A percentile compares a stretch with the other conserved stretches of the same genome.
Evolutionary conservation across 2,797 vertebrate genomes (phyloP).

Genomic region (Sebastes vulpes): DNA sequence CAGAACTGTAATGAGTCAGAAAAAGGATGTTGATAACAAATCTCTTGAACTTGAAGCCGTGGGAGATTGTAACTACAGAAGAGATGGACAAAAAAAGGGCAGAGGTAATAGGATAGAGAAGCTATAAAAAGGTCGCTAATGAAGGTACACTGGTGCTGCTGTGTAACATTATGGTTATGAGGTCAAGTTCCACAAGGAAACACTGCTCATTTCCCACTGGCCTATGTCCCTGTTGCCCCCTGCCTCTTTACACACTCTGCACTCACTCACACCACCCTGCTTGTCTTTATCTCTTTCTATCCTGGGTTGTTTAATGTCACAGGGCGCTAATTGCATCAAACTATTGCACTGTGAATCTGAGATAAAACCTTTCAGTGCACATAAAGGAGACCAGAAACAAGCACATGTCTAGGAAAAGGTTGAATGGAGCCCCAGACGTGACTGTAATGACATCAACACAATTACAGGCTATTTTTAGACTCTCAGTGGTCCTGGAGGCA

Average conservation of each 20-base stretch:
- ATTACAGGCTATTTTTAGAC: conserved; percentile 54
- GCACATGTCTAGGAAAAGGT: conserved; percentile 20
- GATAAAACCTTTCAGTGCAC: conserved; percentile 35
- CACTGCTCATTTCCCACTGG: conserved; percentile 56
- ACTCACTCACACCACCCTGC: not conserved
- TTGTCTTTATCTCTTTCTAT: conserved; percentile 26
- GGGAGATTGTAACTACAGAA: conserved; percentile 19
- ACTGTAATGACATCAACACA: conserved; percentile 20
- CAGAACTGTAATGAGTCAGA: conserved; percentile 12
- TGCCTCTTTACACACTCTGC: not conserved
- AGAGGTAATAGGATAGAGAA: conserved; percentile 66
- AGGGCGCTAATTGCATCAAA: conserved; percentile 42
- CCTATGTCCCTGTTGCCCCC: conserved; percentile 25
- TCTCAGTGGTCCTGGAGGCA: not conserved
- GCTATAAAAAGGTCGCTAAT: conserved; percentile 79
- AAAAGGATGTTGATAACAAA: conserved; percentile 14
- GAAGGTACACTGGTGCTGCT: conserved; percentile 53
- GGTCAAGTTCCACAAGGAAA: conserved; percentile 69
- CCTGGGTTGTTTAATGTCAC: conserved; percentile 35
- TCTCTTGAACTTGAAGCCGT: conserved; percentile 3
- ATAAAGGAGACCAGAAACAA: conserved; percentile 28
- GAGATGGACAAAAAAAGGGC: conserved; percentile 34
- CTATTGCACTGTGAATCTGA: conserved; percentile 13
- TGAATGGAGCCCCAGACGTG: conserved; percentile 23
- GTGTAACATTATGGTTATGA: conserved; percentile 58